Conservation (phyloP, 35 echinoderm and acorn worm species). For the Apostichopus parvimensis region DNA sequence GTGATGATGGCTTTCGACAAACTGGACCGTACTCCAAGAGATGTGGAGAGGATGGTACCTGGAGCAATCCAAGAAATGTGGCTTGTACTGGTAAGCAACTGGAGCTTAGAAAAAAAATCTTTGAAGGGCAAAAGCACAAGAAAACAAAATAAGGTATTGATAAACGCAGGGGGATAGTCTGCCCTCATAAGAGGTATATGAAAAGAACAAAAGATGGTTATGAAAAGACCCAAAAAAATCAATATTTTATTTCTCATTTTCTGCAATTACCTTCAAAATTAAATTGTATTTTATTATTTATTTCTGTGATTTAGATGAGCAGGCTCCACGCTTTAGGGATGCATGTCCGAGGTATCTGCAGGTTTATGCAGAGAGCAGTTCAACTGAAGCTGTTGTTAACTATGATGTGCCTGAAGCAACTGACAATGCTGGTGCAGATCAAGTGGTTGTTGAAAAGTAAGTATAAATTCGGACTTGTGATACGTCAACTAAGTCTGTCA, state of each 20-base stretch:
- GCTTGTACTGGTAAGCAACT: constrained; percentile 37
- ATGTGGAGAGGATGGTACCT: constrained; percentile 33
- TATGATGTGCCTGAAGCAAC: constrained; percentile 14
- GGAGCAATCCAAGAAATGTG: constrained; percentile 50
- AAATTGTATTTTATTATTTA: neutral
- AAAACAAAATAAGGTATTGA: neutral
- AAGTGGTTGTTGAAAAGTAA: constrained; percentile 10
- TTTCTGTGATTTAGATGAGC: neutral
- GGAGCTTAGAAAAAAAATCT: no score
- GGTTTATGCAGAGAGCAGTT: constrained; percentile 38
- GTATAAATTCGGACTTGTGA: neutral
- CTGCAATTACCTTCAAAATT: no score
- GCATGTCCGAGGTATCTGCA: constrained; percentile 26
- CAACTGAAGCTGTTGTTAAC: constrained; percentile 12
- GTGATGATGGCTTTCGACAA: constrained; percentile 51
- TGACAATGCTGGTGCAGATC: constrained; percentile 41
- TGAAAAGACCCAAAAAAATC: no score
- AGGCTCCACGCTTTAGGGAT: constrained; percentile 22
- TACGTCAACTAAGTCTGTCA: no score
- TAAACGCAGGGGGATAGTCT: no score
- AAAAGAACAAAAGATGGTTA: no score
- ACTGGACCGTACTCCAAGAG: constrained; percentile 40
- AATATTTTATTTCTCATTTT: no score
- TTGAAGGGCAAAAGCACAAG: no score
- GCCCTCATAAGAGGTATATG: no score